A percentile compares a stretch with the other conserved stretches of the same genome.
Evolutionary conservation across 2,888 invertebrate species (phyloP).

Genomic region (Tachystola acroxantha): DNA sequence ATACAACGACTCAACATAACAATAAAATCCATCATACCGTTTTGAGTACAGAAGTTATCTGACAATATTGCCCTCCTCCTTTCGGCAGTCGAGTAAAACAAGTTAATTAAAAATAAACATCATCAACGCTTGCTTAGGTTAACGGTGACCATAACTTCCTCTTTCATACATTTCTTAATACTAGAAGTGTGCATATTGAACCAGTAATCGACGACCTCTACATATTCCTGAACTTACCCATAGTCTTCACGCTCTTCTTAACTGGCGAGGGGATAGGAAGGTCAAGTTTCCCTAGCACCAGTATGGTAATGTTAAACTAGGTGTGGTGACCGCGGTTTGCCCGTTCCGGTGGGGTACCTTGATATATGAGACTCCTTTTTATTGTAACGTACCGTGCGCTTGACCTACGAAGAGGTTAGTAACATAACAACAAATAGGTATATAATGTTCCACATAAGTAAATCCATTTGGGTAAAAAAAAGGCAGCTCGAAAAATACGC

Average conservation of each 20-base stretch:
- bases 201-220: constrained; percentile 13
- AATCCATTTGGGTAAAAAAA: too few relatives aligned
- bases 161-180: constrained; percentile 20
- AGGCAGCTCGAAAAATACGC: too few relatives aligned
- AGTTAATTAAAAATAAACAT: too few relatives aligned
- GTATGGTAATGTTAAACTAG: constrained; percentile 46
- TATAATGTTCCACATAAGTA: too few relatives aligned
- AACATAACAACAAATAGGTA: constrained; percentile 7
- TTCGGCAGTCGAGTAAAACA: too few relatives aligned
- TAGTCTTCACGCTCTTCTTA: neutral
- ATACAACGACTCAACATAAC: too few relatives aligned
- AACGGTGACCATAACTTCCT: constrained; percentile 21
- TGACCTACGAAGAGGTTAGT: constrained; percentile 40
- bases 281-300: constrained; percentile 28
- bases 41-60: too few relatives aligned
- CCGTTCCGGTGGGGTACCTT: constrained; percentile 62
- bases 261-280: constrained; percentile 10
- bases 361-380: constrained; percentile 56
- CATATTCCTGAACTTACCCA: neutral
- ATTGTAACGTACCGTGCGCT: constrained; percentile 34
- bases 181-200: constrained; percentile 16
- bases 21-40: too few relatives aligned
- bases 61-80: too few relatives aligned
- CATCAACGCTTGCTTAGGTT: constrained; percentile 8
- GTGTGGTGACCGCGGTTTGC: constrained; percentile 50